These are phyloP conservation scores for Xyrichtys novacula DNA, from an alignment of 2,797 vertebrate species.

Conservation along the genomic window DNA sequence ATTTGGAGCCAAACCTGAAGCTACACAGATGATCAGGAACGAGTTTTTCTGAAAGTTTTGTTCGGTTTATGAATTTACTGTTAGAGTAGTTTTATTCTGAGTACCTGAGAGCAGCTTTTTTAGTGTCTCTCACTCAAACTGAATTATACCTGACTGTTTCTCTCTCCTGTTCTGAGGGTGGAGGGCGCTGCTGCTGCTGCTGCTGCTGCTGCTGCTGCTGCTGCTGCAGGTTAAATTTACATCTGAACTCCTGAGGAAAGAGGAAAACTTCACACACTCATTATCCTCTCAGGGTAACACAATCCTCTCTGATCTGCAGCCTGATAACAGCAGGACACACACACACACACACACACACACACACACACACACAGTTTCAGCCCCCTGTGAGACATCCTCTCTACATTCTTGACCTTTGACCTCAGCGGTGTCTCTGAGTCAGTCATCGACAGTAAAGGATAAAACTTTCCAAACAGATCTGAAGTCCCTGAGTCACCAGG, in stretches of 20 bases:
- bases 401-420: no score
- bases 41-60: no score
- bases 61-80: no score
- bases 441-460: neutral
- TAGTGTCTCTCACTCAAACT: no score
- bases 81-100: no score
- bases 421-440: neutral
- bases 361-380: no score
- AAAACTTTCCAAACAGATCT: constrained; percentile 8
- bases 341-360: constrained; percentile 1
- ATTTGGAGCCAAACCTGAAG: no score
- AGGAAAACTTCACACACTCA: neutral
- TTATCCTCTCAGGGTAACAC: constrained; percentile 14
- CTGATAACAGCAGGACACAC: constrained; percentile 12
- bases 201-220: no score
- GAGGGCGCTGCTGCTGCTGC: neutral
- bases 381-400: no score
- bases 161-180: neutral
- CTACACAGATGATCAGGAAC: no score
- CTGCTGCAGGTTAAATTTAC: neutral
- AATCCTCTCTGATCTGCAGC: neutral
- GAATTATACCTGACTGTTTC: neutral
- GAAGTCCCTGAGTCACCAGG: constrained; percentile 29
- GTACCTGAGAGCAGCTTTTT: no score
- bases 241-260: neutral